Percentiles rank a stretch among this genome's conserved stretches.
Evolutionary conservation across 2,797 vertebrate genomes (phyloP).

Genomic region (Trematomus bernacchii): DNA sequence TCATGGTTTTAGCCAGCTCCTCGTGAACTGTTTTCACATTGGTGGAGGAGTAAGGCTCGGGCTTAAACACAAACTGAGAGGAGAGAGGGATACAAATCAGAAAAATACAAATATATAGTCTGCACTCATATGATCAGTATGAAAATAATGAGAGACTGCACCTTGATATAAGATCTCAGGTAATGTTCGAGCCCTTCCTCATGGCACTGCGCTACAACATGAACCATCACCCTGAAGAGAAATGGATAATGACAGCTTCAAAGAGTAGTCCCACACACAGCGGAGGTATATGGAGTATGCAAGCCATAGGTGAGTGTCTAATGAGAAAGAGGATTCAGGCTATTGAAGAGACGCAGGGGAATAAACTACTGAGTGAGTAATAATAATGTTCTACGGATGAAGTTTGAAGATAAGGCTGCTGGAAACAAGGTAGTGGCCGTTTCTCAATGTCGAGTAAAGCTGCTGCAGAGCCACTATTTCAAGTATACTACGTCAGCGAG

Average conservation of each 20-base stretch:
- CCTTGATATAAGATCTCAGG: conserved; percentile 96
- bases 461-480: no score
- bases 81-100: not conserved
- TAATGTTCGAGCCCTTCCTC: conserved; percentile 97
- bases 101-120: not conserved
- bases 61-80: conserved; percentile 93
- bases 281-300: conserved; percentile 1
- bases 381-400: not conserved
- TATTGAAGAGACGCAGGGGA: not conserved
- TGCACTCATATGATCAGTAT: not conserved
- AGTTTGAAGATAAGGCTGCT: not conserved
- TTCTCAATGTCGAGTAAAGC: no score
- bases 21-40: conserved; percentile 91
- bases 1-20: conserved; percentile 97
- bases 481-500: no score
- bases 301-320: conserved; percentile 27
- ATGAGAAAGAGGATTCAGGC: conserved; percentile 12
- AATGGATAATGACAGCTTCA: conserved; percentile 29
- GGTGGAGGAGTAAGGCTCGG: conserved; percentile 87
- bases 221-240: conserved; percentile 93
- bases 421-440: not conserved
- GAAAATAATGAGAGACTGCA: conserved; percentile 54
- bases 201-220: conserved; percentile 97
- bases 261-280: conserved; percentile 30
- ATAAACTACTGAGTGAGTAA: conserved; percentile 1